phyloP scores from a whole-genome alignment of 2,888 invertebrate genomes.

The Drosophila pseudotakahashii region DNA sequence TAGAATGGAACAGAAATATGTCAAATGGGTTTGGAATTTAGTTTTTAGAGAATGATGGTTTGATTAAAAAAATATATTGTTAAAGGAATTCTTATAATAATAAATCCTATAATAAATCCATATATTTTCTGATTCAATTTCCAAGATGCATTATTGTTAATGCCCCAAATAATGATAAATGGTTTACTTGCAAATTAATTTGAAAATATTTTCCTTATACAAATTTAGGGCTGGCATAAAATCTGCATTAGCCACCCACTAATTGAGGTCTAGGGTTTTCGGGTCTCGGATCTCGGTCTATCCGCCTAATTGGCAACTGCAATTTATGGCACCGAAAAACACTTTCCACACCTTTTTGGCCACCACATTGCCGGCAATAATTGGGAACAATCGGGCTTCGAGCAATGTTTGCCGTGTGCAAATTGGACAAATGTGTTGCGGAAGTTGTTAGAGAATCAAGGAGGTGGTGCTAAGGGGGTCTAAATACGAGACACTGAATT shows the following conservation, averaged over 20 bases:
- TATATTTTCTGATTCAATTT: background rate
- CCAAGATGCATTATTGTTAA: background rate
- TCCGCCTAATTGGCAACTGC: conserved; percentile 61
- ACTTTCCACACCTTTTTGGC: conserved; percentile 75
- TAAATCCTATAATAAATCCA: too few relatives aligned
- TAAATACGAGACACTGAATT: conserved; percentile 18
- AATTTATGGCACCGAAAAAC: conserved; percentile 70
- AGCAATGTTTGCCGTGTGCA: conserved; percentile 52
- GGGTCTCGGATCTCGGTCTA: conserved; percentile 11
- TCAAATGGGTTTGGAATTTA: background rate
- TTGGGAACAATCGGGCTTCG: conserved; percentile 74
- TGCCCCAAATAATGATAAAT: background rate
- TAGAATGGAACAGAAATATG: background rate
- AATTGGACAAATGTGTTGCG: conserved; percentile 76
- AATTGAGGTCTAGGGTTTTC: conserved; percentile 51
- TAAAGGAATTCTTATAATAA: too few relatives aligned
- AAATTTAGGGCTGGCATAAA: conserved; percentile 3
- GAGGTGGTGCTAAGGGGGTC: background rate
- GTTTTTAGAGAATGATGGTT: background rate
- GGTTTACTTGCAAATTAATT: background rate
- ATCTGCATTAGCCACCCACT: conserved; percentile 26
- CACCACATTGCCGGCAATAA: conserved; percentile 68
- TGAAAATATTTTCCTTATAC: background rate
- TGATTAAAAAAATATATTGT: too few relatives aligned
- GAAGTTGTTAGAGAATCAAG: conserved; percentile 65